Conservation (phyloP, 2,113 vertebrate species). For the Hiodon alosoides region DNA sequence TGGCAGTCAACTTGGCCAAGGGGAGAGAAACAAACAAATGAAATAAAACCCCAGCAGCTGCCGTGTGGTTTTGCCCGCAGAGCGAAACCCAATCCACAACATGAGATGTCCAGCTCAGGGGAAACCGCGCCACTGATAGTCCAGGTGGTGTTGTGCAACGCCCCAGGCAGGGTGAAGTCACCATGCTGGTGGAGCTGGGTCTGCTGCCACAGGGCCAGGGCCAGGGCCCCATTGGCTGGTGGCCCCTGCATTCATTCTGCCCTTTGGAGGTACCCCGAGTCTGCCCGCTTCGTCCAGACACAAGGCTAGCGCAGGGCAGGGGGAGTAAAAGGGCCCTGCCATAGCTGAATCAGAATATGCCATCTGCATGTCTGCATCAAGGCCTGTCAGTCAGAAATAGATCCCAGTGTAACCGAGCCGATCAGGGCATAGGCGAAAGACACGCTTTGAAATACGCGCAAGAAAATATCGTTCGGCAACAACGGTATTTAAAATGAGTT, state of each 20-base stretch:
- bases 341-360: conserved; percentile 48
- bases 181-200: conserved; percentile 8
- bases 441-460: conserved; percentile 8
- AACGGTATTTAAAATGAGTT: background rate
- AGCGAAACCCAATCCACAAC: conserved; percentile 12
- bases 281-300: background rate
- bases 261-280: background rate
- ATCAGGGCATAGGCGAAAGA: conserved; percentile 27
- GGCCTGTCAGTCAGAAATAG: conserved; percentile 62
- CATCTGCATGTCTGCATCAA: conserved; percentile 41
- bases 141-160: conserved; percentile 30
- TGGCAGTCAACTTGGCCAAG: too few species aligned
- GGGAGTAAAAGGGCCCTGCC: background rate
- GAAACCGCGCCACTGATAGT: conserved; percentile 10
- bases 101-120: conserved; percentile 21
- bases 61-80: background rate
- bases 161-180: conserved; percentile 23
- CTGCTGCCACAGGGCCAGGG: conserved; percentile 20
- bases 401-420: conserved; percentile 49
- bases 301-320: background rate
- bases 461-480: too few species aligned
- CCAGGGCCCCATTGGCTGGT: background rate
- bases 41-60: conserved; percentile 25
- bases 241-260: background rate
- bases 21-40: background rate